A percentile compares a stretch with the other conserved stretches of the same genome.
These are phyloP conservation scores for Stomatorhinus ivindoensis DNA, from an alignment of 2,113 vertebrate genomes.

Conservation along the genomic window DNA sequence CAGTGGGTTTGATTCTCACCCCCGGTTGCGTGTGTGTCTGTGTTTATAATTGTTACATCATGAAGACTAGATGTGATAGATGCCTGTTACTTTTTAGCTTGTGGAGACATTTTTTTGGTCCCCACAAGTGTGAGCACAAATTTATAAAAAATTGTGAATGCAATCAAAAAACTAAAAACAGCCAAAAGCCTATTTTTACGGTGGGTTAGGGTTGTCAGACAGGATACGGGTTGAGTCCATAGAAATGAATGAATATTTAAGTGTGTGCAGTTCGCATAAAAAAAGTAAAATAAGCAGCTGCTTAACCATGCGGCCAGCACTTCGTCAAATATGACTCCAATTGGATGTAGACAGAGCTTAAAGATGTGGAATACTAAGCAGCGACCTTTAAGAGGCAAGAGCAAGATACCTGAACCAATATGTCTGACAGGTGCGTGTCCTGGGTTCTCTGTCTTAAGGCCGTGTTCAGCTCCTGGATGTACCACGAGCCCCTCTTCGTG, in stretches of 20 bases:
- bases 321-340: background rate
- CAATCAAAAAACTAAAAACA: background rate
- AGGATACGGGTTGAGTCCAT: background rate
- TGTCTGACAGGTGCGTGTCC: constrained; percentile 86
- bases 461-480: constrained; percentile 76
- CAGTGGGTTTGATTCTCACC: background rate
- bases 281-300: background rate
- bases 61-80: background rate
- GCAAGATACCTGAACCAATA: constrained; percentile 79
- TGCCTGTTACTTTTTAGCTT: background rate
- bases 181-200: background rate
- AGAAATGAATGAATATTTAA: background rate
- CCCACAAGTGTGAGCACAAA: background rate
- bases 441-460: constrained; percentile 72
- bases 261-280: background rate
- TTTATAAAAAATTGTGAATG: background rate
- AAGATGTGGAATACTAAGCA: background rate
- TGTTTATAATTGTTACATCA: background rate
- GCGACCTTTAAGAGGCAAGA: background rate
- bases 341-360: background rate
- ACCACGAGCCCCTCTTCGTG: constrained; percentile 94
- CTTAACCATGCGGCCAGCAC: background rate
- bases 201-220: background rate
- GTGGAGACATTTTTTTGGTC: background rate
- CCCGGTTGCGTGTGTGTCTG: background rate